Evolutionary conservation across 2,113 vertebrate genomes (phyloP), one percentile per base, ranked within the genome.

Genomic region (Anarrhichthys ocellatus): DNA sequence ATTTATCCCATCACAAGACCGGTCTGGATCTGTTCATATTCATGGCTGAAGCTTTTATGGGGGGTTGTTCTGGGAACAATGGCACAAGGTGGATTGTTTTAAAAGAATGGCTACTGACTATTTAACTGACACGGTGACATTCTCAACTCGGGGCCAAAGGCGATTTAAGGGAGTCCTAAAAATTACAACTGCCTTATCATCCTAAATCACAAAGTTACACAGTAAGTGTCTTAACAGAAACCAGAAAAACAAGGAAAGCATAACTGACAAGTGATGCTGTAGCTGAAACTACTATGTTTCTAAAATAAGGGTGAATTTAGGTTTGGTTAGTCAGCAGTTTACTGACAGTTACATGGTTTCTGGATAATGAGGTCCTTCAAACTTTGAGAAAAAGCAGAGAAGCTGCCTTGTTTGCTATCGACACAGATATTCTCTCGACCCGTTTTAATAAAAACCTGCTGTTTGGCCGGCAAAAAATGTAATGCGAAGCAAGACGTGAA

Each of bases 351-450:
- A 52, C 50, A 77, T 81, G 65, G 81, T 77, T 78, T 78, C 36
- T 59, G 50, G 74, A 84, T 85, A 92, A 90, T 86, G 79, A 90
- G 84, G 70, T 68, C 62, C 52, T 44, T 81, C 38, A 70, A 73
- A 76, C 59, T 78, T 78, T 59, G 9, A 50, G 32, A 70, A 86
- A 58, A 11, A 64, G 58, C 2, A 50, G 40, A 48, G 52, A 66
- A 52, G 50, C 63, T 48, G 50, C 59, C 59, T 36, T 24, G 9
- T 22, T 66, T 77, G 9, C 75, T 3, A 64, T 34, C 15, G 42
- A 22, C 64, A 69, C 9, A 74, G 24, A 34, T 2, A 3, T 14
- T 27, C 59, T 66, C n/a, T 38, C 29, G 27, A 4, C 56, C 10
- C 46, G 4, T 76, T 85, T 76, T n/a, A 87, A 68, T 9, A 58